phyloP scores from a whole-genome alignment of 2,888 invertebrate species.

The Hermaeophaga mercurialis region DNA sequence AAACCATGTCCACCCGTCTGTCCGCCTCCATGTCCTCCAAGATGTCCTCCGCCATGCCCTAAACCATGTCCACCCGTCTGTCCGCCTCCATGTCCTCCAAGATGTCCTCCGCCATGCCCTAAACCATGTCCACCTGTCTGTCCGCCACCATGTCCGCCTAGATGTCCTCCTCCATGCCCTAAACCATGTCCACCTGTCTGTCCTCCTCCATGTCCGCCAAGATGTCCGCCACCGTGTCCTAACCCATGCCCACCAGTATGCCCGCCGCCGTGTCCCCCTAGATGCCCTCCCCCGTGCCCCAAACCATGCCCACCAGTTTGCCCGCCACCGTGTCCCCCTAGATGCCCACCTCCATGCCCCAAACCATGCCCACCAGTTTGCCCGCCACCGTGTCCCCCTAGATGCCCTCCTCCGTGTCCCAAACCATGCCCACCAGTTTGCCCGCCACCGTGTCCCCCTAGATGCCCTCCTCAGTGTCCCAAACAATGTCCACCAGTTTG shows the following conservation, averaged over 20 bases:
- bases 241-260: not conserved
- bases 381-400: not conserved
- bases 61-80: not conserved
- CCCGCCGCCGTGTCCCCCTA: not conserved
- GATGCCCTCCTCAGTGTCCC: not conserved
- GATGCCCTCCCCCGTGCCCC: not conserved
- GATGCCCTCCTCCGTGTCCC: not conserved
- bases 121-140: not conserved
- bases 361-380: not conserved
- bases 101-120: not conserved
- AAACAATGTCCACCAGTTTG: not conserved
- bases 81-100: not conserved
- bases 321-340: not conserved
- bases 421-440: not conserved
- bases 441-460: not conserved
- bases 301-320: not conserved
- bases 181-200: not conserved
- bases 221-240: not conserved
- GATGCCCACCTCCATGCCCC: not conserved
- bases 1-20: not conserved
- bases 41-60: not conserved
- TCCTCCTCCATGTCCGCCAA: not conserved
- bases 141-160: not conserved
- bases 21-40: not conserved
- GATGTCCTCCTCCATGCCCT: not conserved